Conservation (phyloP, 1,140 invertebrate genomes). For the Adelges cooleyi region DNA sequence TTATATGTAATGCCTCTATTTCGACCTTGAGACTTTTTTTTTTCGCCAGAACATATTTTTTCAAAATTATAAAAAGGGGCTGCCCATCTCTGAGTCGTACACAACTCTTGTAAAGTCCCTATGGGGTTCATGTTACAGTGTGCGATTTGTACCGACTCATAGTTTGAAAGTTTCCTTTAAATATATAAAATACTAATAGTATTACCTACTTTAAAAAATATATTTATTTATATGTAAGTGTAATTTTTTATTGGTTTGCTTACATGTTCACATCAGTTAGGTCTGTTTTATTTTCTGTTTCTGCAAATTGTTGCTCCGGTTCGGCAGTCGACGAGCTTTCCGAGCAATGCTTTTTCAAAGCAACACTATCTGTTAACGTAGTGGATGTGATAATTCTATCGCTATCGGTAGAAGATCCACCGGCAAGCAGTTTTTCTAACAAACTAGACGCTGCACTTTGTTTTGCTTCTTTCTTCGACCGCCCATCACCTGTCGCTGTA, state of each 20-base stretch:
- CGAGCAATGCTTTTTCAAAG: neutral
- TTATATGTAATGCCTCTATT: neutral
- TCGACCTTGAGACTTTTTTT: neutral
- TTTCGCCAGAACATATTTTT: neutral
- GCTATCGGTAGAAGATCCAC: neutral
- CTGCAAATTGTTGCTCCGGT: neutral
- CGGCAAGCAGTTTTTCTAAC: neutral
- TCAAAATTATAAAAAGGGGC: neutral
- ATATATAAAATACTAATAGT: neutral
- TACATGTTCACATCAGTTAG: neutral
- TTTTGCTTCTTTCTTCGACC: constrained; percentile 12
- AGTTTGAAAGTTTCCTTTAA: neutral
- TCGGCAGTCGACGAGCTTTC: neutral
- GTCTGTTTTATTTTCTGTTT: neutral
- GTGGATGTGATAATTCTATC: neutral
- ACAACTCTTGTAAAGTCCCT: constrained; percentile 4
- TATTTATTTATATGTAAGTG: too few species aligned
- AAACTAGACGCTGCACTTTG: constrained; percentile 5
- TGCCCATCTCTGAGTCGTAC: neutral
- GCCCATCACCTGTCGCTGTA: neutral
- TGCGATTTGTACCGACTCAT: neutral
- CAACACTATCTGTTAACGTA: neutral
- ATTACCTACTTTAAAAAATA: neutral
- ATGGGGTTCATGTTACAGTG: constrained; percentile 16
- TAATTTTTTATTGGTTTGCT: too few species aligned